Base-by-base conservation (phyloP, 2,888 invertebrate species). In the Scaptomyza polygonia region DNA sequence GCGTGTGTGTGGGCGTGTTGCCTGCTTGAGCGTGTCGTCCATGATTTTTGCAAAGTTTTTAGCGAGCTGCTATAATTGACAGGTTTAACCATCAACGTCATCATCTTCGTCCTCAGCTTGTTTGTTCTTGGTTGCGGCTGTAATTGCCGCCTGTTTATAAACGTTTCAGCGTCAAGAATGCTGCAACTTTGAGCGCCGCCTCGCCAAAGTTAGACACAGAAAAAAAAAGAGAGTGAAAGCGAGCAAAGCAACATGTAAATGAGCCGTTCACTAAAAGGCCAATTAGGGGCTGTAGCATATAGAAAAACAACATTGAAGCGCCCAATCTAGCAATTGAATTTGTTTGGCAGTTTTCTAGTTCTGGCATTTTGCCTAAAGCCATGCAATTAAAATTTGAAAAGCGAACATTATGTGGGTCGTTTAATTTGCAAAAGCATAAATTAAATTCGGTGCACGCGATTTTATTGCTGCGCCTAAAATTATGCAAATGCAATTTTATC, bases 401-500 rank as follows among this genome's bases (percentile, higher is more conserved):
- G 61, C 58, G 49, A 57, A 44, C 51, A 51, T 57, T 79, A 82
- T 79, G 74, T 65, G 51, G 58, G 55, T 49, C 76, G 63, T 73
- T 83, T 86, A 79, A 82, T 82, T 82, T 79, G 82, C 72, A 66
- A 52, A 67, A 57, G 72, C 74, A 86, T 79, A 77, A 86, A 83
- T 83, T 86, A 82, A 70, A 59, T 67, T 70, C 36, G 27, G 52
- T 55, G 59, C 44, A 44, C 53, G 43, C 53, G 56, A 68, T 71
- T 82, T 69, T 61, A 72, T 83, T 79, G 77, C 67, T 72, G 82
- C 57, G 51, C 45, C 63, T 65, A 51, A 81, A 83, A 85, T 81
- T 76, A 83, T 85, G 83, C 75, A 87, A 81, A 85, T 87, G 72
- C 79, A 81, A 76, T 81, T 81, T 85, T 85, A 85, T 81, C 87